Percentiles rank a stretch among this genome's conserved stretches.
Conservation (phyloP, 2,113 vertebrate genomes). For the Gnathochromis pfefferi region DNA sequence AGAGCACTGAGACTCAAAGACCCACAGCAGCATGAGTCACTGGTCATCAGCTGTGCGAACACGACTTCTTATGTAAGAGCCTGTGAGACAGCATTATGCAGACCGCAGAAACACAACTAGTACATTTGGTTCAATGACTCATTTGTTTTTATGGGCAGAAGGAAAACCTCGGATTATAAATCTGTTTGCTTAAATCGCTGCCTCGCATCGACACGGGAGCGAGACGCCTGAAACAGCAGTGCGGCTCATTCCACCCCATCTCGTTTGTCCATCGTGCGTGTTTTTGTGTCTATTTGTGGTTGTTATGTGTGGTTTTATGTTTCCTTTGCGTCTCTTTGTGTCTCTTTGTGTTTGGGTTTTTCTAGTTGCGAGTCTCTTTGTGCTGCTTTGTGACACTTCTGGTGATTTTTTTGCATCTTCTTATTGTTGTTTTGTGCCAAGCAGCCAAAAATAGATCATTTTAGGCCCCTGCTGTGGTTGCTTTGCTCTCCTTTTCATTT, state of each 20-base stretch:
- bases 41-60: not conserved
- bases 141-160: not conserved
- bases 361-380: not conserved
- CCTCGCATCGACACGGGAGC: not conserved
- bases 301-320: not conserved
- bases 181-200: not conserved
- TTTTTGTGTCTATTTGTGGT: not conserved
- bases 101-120: not conserved
- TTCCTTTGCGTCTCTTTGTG: not conserved
- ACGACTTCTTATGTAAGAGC: not conserved
- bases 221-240: rapidly evolving
- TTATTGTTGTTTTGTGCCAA: not conserved
- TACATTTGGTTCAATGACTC: not conserved
- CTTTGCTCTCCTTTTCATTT: not conserved
- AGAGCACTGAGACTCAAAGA: not conserved
- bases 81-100: not conserved
- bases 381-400: not conserved
- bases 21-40: not conserved
- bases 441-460: not conserved
- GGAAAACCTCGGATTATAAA: not conserved
- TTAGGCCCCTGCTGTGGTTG: not conserved
- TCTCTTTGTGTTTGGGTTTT: not conserved
- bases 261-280: not conserved
- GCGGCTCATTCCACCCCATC: too few species aligned
- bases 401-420: not conserved